Conservation (phyloP, 2,113 vertebrate species). For the Sander lucioperca region DNA sequence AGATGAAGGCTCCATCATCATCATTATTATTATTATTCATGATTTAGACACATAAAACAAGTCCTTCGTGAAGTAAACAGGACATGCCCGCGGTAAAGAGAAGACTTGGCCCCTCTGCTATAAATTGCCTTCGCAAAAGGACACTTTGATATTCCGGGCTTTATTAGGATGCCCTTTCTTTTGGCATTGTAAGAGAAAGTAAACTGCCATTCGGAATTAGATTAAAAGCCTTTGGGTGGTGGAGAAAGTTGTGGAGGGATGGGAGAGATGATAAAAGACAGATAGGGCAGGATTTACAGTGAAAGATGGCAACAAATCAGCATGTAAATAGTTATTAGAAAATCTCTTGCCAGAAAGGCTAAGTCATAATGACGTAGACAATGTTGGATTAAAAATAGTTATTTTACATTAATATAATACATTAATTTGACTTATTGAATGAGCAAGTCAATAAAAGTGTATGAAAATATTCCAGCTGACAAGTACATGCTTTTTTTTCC, state of each 20-base stretch:
- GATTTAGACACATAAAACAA: conserved; percentile 66
- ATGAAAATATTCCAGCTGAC: conserved; percentile 3
- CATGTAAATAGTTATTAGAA: conserved; percentile 13
- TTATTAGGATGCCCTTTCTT: conserved; percentile 73
- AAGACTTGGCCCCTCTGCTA: conserved; percentile 39
- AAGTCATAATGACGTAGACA: not conserved
- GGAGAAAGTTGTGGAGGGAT: conserved; percentile 17
- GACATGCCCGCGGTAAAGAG: conserved; percentile 58
- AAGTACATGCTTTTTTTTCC: not conserved
- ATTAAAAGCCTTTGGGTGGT: conserved; percentile 47
- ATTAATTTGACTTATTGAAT: not conserved
- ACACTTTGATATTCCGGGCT: conserved; percentile 71
- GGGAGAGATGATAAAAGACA: conserved; percentile 25
- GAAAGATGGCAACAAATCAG: conserved; percentile 23
- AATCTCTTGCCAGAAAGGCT: not conserved
- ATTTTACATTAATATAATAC: too few species aligned
- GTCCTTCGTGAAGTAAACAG: conserved; percentile 70
- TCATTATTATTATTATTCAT: conserved; percentile 71
- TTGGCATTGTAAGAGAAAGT: conserved; percentile 60
- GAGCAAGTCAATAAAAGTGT: not conserved
- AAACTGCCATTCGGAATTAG: conserved; percentile 46
- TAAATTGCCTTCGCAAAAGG: conserved; percentile 65
- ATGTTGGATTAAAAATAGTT: conserved; percentile 23
- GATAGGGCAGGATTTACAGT: conserved; percentile 22
- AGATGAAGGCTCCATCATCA: conserved; percentile 56